phyloP scores from a whole-genome alignment of 2,113 vertebrate species.

The Serilophus lunatus region DNA sequence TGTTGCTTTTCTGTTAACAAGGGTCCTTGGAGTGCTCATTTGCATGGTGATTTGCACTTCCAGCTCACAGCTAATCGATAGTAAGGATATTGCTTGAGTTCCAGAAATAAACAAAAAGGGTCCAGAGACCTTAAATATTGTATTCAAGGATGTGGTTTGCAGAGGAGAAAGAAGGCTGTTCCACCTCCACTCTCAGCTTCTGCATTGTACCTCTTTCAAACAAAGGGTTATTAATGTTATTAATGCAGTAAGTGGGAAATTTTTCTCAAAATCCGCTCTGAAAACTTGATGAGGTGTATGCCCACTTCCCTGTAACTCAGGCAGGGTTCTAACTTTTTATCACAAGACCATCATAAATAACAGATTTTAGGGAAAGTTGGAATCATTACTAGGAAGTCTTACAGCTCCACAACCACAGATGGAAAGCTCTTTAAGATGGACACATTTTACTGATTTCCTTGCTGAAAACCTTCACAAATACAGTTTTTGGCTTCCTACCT shows the following conservation, averaged over 20 bases:
- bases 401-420: background rate
- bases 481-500: slow-evolving; percentile 53
- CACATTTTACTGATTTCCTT: slow-evolving; percentile 46
- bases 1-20: slow-evolving; percentile 17
- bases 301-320: background rate
- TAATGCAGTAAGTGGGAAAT: slow-evolving; percentile 23
- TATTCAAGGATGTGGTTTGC: background rate
- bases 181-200: background rate
- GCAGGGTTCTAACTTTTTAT: slow-evolving; percentile 32
- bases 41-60: background rate
- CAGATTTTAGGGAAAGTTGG: background rate
- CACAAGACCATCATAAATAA: slow-evolving; percentile 25
- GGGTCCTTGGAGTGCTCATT: background rate
- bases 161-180: background rate
- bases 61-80: background rate
- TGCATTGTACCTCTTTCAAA: background rate
- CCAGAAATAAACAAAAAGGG: background rate
- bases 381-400: background rate
- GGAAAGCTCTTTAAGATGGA: slow-evolving; percentile 49
- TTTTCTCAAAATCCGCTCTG: slow-evolving; percentile 44
- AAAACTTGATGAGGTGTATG: slow-evolving; percentile 47
- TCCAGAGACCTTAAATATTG: background rate
- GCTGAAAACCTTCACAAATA: slow-evolving; percentile 46
- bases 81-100: background rate
- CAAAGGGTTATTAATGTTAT: background rate